Conservation (phyloP, 2,113 vertebrate species). For the Falco punctatus region DNA sequence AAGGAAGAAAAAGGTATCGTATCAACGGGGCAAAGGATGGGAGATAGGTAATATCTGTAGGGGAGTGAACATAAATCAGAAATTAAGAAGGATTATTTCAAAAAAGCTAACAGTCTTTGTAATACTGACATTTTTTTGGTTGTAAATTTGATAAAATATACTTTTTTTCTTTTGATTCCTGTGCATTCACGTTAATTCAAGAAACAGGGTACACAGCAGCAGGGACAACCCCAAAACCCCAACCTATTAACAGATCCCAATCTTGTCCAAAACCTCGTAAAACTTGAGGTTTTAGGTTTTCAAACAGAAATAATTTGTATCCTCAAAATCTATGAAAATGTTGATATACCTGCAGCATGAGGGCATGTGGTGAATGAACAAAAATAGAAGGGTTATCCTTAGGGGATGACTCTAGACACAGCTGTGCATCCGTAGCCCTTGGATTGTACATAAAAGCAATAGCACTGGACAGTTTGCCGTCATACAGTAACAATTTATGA, state of each 20-base stretch:
- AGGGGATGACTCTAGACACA: constrained; percentile 96
- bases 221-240: accelerated
- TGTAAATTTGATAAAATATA: background rate
- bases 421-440: constrained; percentile 95
- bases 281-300: background rate
- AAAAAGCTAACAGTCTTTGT: background rate
- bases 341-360: constrained; percentile 95
- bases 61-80: background rate
- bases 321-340: background rate
- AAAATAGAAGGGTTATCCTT: constrained; percentile 97
- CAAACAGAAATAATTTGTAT: background rate
- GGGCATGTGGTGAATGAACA: constrained; percentile 96
- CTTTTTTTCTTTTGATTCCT: background rate
- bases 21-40: background rate
- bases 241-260: background rate
- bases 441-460: constrained; percentile 97
- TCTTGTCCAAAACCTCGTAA: background rate
- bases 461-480: constrained; percentile 89
- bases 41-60: background rate
- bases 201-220: background rate
- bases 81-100: background rate
- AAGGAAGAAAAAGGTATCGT: background rate
- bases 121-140: background rate
- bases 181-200: background rate
- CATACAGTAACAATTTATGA: constrained; percentile 92